Conservation (phyloP, 2,797 vertebrate species). For the Mallotus villosus region DNA sequence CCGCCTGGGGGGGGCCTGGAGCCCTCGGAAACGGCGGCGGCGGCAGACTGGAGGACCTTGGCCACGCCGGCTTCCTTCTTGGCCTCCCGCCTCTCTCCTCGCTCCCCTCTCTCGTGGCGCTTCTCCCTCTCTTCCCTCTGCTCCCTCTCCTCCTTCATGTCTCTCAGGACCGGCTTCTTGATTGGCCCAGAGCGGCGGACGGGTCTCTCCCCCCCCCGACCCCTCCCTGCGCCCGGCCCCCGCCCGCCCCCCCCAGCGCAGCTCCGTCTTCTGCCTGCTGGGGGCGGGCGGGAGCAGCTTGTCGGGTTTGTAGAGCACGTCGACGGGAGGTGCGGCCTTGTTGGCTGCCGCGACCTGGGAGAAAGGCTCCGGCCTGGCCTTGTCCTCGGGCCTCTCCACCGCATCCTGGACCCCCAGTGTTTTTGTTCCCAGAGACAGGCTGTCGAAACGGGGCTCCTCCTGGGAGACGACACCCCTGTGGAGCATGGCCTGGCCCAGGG, state of each 20-base stretch:
- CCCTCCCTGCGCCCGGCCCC: slow-evolving; percentile 86
- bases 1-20: slow-evolving; percentile 66
- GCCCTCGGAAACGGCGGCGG: slow-evolving; percentile 62
- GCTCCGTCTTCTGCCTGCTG: slow-evolving; percentile 90
- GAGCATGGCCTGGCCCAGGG: slow-evolving; percentile 77
- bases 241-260: slow-evolving; percentile 91
- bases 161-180: slow-evolving; percentile 95
- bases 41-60: slow-evolving; percentile 61
- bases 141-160: slow-evolving; percentile 98
- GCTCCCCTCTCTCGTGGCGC: slow-evolving; percentile 78
- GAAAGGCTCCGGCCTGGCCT: slow-evolving; percentile 85
- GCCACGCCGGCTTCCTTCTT: slow-evolving; percentile 65
- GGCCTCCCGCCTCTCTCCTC: slow-evolving; percentile 67
- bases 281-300: slow-evolving; percentile 76
- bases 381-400: slow-evolving; percentile 82
- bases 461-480: slow-evolving; percentile 90
- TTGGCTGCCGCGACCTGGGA: slow-evolving; percentile 69
- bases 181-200: slow-evolving; percentile 93
- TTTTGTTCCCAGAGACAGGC: slow-evolving; percentile 73
- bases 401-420: slow-evolving; percentile 80
- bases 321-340: slow-evolving; percentile 75
- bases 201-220: slow-evolving; percentile 81
- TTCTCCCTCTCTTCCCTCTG: slow-evolving; percentile 93
- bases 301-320: slow-evolving; percentile 86
- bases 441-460: slow-evolving; percentile 86